A percentile compares a stretch with the other conserved stretches of the same genome.
phyloP scores from a whole-genome alignment of 2,797 vertebrate species.

The Lagodon rhomboides region DNA sequence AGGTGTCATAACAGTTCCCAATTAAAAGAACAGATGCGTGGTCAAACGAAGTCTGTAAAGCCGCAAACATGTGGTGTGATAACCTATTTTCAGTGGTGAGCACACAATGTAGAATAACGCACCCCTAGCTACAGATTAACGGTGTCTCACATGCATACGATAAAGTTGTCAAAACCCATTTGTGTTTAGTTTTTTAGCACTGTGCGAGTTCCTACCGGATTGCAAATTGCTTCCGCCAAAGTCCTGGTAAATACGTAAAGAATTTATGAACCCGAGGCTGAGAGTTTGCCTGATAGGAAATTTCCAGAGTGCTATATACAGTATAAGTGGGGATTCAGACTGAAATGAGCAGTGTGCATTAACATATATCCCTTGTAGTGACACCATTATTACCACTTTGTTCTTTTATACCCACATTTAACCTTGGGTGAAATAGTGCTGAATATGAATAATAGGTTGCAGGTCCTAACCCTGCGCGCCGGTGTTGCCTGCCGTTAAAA shows the following conservation, averaged over 20 bases:
- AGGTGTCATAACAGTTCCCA: constrained; percentile 76
- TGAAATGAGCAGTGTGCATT: constrained; percentile 61
- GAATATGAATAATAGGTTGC: constrained; percentile 67
- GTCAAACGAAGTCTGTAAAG: constrained; percentile 52
- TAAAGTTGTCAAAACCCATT: constrained; percentile 35
- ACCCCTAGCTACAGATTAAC: constrained; percentile 11
- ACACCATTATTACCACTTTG: constrained; percentile 64
- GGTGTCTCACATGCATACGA: constrained; percentile 17
- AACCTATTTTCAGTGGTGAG: not conserved
- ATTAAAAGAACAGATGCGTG: constrained; percentile 80
- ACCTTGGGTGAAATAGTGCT: constrained; percentile 74
- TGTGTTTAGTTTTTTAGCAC: constrained; percentile 25
- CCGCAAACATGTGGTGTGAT: not conserved
- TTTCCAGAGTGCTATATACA: constrained; percentile 23
- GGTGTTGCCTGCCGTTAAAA: constrained; percentile 62
- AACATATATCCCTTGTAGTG: constrained; percentile 65
- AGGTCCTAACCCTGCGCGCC: constrained; percentile 64
- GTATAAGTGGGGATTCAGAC: constrained; percentile 40
- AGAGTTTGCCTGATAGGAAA: constrained; percentile 44
- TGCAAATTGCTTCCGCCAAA: constrained; percentile 54
- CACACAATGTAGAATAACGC: constrained; percentile 4
- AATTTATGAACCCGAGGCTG: constrained; percentile 35
- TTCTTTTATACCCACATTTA: constrained; percentile 65
- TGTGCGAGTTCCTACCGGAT: constrained; percentile 30
- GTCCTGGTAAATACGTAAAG: constrained; percentile 39